phyloP scores from a whole-genome alignment of 2,113 vertebrate species.

The Podarcis raffonei region DNA sequence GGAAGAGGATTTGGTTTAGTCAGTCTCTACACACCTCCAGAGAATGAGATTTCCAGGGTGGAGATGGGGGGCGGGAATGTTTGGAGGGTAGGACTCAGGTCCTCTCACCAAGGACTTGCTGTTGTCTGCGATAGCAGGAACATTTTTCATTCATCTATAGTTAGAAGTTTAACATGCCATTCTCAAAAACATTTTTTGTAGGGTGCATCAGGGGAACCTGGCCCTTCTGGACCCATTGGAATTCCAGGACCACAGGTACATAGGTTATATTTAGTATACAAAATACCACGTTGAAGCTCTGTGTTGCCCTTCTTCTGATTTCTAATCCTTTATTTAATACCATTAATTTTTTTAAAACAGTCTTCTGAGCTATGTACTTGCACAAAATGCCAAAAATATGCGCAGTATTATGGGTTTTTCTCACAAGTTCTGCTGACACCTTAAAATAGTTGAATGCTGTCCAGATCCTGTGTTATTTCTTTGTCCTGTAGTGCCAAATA shows the following conservation, averaged over 20 bases:
- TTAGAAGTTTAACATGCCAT: neutral
- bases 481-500: neutral
- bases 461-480: neutral
- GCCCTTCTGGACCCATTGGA: constrained; percentile 82
- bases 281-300: neutral
- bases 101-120: too few species aligned
- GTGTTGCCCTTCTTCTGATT: neutral
- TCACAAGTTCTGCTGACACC: neutral
- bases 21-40: too few species aligned
- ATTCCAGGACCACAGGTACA: constrained; percentile 84
- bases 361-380: neutral
- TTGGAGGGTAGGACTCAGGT: too few species aligned
- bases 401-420: neutral
- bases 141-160: neutral
- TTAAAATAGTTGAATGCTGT: neutral
- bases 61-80: too few species aligned
- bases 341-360: neutral
- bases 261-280: constrained; percentile 11
- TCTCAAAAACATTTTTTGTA: constrained; percentile 50
- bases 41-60: too few species aligned
- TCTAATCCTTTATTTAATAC: constrained; percentile 1
- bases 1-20: too few species aligned
- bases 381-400: neutral
- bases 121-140: too few species aligned
- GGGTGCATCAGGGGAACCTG: constrained; percentile 82